Base-by-base conservation (phyloP, 2,113 vertebrate species). In the Ginglymostoma cirratum region DNA sequence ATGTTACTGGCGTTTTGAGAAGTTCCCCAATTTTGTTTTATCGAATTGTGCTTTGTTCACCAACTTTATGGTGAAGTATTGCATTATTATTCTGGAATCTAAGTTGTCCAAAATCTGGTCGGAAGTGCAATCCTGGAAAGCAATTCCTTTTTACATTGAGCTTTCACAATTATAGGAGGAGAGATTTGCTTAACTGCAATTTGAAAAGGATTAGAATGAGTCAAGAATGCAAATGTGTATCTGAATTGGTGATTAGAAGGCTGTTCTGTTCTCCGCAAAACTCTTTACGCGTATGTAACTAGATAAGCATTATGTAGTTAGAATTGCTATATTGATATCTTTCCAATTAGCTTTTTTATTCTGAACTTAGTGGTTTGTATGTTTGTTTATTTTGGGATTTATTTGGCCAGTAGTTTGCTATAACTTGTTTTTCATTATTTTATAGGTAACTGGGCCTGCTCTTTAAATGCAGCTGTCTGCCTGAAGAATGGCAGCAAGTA, bases 401-500 rank as follows among this genome's bases (percentile, higher is more conserved):
- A 27, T 12, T 34, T 61, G 55, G 34, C 8, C 30, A 83, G 17
- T 34, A 27, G 23, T 34, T 55, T 34, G 52, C 5, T 61, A 0
- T 55, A 30, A 61, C 27, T 17, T 34, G 0, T 90, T 90, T 65
- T 61, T 15, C 27, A 27, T 21, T 19, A 61, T 42, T 61, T 90
- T 90, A 55, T 61, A 90, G 98, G 96, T 61, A 96, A 97, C 0
- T 98, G 97, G 97, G 97, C 97, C 0, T 99, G 99, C 96, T 98
- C 98, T 10, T 97, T 98, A 10, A 98, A 97, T 70, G 98, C 99
- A 0, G 98, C 99, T 0, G 98, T 96, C 5, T 99, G 99, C 78
- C 61, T 99, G 95, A 96, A 98, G 97, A 95, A 96, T 0, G 97
- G 98, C 69, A 96, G 98, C 34, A 96, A 98, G 0, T 98, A 98